Percentiles rank a stretch among this genome's conserved stretches.
Conservation (phyloP, 2,113 vertebrate species). For the Jaculus jaculus region DNA sequence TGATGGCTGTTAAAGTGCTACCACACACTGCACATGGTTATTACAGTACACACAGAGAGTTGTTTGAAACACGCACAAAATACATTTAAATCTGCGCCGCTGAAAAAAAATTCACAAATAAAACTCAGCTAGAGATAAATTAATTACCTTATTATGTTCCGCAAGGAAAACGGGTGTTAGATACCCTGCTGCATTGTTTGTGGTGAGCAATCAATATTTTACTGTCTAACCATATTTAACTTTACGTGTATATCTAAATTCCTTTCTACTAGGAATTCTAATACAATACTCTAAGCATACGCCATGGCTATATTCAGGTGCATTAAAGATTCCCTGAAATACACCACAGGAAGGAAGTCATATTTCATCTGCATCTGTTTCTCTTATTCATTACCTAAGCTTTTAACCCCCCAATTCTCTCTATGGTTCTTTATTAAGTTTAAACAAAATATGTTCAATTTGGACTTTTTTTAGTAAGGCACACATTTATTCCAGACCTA, state of each 20-base stretch:
- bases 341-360: conserved; percentile 73
- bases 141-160: conserved; percentile 80
- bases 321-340: conserved; percentile 84
- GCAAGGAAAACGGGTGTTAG: conserved; percentile 81
- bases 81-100: conserved; percentile 65
- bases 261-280: conserved; percentile 81
- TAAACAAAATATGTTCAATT: conserved; percentile 78
- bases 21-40: conserved; percentile 66
- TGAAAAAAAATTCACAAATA: conserved; percentile 75
- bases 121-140: conserved; percentile 76
- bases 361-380: conserved; percentile 83
- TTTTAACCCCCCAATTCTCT: conserved; percentile 75
- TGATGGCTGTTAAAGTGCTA: conserved; percentile 56
- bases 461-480: conserved; percentile 47
- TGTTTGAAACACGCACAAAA: conserved; percentile 63
- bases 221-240: conserved; percentile 81
- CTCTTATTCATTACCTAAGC: conserved; percentile 82
- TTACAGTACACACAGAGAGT: conserved; percentile 61
- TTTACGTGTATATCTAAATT: conserved; percentile 81
- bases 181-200: conserved; percentile 78
- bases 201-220: conserved; percentile 84
- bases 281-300: conserved; percentile 79
- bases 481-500: conserved; percentile 62
- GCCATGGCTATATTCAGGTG: conserved; percentile 79
- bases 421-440: conserved; percentile 72